A percentile compares a stretch with the other conserved stretches of the same genome.
Conservation (phyloP, 2,797 vertebrate genomes). For the Remorina albescens region DNA sequence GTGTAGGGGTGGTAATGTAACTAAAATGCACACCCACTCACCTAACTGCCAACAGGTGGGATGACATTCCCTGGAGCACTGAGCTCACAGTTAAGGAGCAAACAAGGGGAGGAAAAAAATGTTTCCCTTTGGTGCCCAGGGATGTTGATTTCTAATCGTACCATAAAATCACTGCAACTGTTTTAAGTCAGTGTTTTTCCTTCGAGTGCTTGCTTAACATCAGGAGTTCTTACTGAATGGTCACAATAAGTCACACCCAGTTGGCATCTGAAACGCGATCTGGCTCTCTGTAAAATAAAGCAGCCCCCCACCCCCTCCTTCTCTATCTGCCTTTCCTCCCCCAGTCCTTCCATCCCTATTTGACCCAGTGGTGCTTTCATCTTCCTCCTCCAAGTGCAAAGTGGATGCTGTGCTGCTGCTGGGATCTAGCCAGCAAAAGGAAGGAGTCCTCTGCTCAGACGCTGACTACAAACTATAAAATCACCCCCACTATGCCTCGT, state of each 20-base stretch:
- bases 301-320: conserved; percentile 17
- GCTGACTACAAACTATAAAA: conserved; percentile 67
- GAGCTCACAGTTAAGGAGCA: conserved; percentile 11
- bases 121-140: conserved; percentile 43
- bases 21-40: conserved; percentile 54
- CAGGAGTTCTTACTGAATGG: conserved; percentile 44
- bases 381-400: conserved; percentile 73
- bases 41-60: conserved; percentile 44
- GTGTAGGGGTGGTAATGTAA: conserved; percentile 32
- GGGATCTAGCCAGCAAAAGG: conserved; percentile 70
- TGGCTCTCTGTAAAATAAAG: conserved; percentile 59
- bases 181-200: conserved; percentile 73
- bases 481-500: conserved; percentile 31
- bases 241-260: conserved; percentile 48
- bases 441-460: conserved; percentile 67
- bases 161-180: conserved; percentile 55
- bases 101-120: conserved; percentile 5
- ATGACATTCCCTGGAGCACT: conserved; percentile 47
- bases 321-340: conserved; percentile 31
- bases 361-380: conserved; percentile 73
- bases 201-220: conserved; percentile 58
- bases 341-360: conserved; percentile 48
- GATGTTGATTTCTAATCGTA: conserved; percentile 65
- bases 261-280: conserved; percentile 52
- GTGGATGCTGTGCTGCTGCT: conserved; percentile 74